phyloP scores from a whole-genome alignment of 2,113 vertebrate species.

The Chloropsis hardwickii region DNA sequence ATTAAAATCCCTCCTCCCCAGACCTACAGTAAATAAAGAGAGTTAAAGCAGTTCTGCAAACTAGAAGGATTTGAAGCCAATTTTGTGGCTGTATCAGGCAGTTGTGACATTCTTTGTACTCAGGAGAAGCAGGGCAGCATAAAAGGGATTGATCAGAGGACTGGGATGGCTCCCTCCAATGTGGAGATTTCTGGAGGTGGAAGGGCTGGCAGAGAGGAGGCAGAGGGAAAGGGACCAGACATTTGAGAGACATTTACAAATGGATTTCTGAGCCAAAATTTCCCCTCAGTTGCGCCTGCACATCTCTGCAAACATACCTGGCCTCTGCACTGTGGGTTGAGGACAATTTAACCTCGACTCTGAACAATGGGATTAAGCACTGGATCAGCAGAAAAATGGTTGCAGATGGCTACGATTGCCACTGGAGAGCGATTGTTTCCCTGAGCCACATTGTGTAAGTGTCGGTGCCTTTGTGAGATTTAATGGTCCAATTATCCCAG shows the following conservation, averaged over 20 bases:
- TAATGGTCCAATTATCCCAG: conserved; percentile 29
- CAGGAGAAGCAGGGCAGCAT: background rate
- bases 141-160: background rate
- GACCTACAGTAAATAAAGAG: background rate
- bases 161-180: accelerated
- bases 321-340: background rate
- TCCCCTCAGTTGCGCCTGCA: background rate
- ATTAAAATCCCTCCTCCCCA: background rate
- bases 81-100: background rate
- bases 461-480: conserved; percentile 31
- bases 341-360: background rate
- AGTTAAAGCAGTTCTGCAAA: conserved; percentile 10
- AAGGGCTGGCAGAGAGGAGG: background rate
- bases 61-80: background rate
- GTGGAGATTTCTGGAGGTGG: background rate
- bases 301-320: background rate
- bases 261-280: background rate
- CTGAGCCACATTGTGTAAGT: background rate
- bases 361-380: background rate
- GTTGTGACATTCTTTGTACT: background rate
- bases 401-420: background rate
- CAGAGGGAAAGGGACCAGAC: background rate
- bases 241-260: background rate
- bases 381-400: background rate
- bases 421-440: background rate